Conservation (phyloP, 2,797 vertebrate genomes). For the Melanotaenia trifasciata region DNA sequence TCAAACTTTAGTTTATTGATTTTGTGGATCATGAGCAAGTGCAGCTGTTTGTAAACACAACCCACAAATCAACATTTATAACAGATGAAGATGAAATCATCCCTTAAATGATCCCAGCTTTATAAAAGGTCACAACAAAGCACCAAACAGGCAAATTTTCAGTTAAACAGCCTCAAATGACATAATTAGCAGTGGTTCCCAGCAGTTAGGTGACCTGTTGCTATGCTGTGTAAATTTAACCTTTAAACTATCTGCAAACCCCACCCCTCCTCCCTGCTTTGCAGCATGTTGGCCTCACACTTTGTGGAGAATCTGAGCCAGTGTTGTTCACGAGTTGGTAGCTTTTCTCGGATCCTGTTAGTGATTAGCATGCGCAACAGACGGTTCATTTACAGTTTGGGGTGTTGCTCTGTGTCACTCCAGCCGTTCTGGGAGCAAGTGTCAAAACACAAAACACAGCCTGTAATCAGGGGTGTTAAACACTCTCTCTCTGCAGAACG, state of each 20-base stretch:
- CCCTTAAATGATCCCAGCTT: too few species aligned
- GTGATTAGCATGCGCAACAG: conserved; percentile 44
- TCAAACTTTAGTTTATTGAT: neutral
- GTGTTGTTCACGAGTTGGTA: conserved; percentile 41
- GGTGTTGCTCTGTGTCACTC: conserved; percentile 57
- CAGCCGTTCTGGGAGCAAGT: conserved; percentile 64
- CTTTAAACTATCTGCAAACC: conserved; percentile 26
- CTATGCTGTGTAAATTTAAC: conserved; percentile 28
- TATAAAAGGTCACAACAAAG: neutral
- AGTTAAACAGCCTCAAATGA: neutral
- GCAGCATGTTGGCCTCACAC: conserved; percentile 42
- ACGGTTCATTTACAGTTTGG: conserved; percentile 71
- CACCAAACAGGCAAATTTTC: neutral
- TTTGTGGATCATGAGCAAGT: neutral
- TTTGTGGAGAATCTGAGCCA: conserved; percentile 40
- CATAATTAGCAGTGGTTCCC: neutral
- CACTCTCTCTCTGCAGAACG: conserved; percentile 44
- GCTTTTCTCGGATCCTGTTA: conserved; percentile 46
- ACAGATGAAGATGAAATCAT: neutral
- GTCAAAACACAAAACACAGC: conserved; percentile 68
- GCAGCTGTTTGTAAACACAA: neutral
- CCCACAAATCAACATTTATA: neutral
- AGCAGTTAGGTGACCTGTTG: conserved; percentile 9
- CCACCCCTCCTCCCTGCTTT: conserved; percentile 10
- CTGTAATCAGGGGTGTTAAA: conserved; percentile 55